A percentile compares a stretch with the other conserved stretches of the same genome.
These are phyloP conservation scores for Aplysina aerophoba DNA, from an alignment of 37 sponge, comb jelly and placozoan genomes.

Conservation along the genomic window DNA sequence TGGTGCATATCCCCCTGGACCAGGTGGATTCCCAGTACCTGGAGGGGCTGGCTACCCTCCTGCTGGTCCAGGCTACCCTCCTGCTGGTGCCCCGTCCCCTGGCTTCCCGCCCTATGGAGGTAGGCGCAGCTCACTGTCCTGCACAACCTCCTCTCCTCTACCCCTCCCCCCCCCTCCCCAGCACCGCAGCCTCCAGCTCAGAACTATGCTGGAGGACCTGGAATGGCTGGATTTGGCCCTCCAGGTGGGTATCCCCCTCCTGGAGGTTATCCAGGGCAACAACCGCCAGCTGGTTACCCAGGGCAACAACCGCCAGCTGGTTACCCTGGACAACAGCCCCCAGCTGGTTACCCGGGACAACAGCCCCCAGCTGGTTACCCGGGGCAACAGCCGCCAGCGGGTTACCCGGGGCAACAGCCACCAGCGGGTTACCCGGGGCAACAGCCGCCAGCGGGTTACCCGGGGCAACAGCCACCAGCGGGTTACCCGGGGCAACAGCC, in stretches of 20 bases:
- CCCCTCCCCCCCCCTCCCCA: neutral
- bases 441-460: conserved; percentile 15
- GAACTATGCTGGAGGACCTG: neutral
- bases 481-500: conserved; percentile 22
- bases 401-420: conserved; percentile 49
- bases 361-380: conserved; percentile 32
- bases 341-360: conserved; percentile 54
- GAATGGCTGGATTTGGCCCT: neutral
- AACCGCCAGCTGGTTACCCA: conserved; percentile 52
- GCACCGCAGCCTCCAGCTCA: neutral
- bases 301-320: conserved; percentile 29
- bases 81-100: conserved; percentile 36
- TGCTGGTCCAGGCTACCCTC: conserved; percentile 53
- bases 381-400: conserved; percentile 51
- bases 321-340: conserved; percentile 32
- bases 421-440: conserved; percentile 48
- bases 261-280: conserved; percentile 61
- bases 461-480: conserved; percentile 4
- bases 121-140: no score
- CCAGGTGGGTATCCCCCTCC: conserved; percentile 16
- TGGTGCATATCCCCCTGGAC: conserved; percentile 27
- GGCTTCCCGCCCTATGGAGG: conserved; percentile 27
- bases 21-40: conserved; percentile 39
- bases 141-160: no score
- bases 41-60: conserved; percentile 9